Conservation (phyloP, 1,140 invertebrate genomes). For the Drosophila suzukii region DNA sequence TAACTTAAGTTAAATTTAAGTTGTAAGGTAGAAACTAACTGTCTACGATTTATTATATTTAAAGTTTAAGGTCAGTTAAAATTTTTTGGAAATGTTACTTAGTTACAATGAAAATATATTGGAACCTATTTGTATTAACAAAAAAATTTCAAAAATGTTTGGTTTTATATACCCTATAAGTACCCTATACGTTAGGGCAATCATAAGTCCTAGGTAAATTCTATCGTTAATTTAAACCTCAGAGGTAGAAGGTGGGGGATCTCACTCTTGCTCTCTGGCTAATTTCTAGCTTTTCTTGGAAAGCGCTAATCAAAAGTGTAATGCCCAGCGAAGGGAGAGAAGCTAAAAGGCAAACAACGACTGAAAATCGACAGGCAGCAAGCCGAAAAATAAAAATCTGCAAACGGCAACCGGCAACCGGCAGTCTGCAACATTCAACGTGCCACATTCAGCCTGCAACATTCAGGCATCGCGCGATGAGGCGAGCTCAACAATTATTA, state of each 20-base stretch:
- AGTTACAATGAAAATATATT: no score
- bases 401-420: slow-evolving; percentile 31
- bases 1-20: no score
- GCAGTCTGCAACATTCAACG: slow-evolving; percentile 8
- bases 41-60: no score
- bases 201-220: slow-evolving; percentile 1
- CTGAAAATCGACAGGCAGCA: slow-evolving; percentile 49
- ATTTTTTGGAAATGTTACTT: not conserved
- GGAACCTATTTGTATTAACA: no score
- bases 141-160: no score
- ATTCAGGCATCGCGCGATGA: slow-evolving; percentile 31
- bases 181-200: not conserved
- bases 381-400: slow-evolving; percentile 5
- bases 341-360: slow-evolving; percentile 55
- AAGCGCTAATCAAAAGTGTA: slow-evolving; percentile 75
- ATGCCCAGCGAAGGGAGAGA: slow-evolving; percentile 51
- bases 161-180: not conserved
- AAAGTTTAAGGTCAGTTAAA: no score
- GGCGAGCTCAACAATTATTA: slow-evolving; percentile 64
- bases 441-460: slow-evolving; percentile 29
- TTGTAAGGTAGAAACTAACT: no score
- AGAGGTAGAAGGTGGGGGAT: not conserved
- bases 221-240: slow-evolving; percentile 6
- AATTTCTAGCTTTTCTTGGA: slow-evolving; percentile 61
- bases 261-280: slow-evolving; percentile 29